Conservation (phyloP, 2,113 vertebrate genomes). For the Apus apus region DNA sequence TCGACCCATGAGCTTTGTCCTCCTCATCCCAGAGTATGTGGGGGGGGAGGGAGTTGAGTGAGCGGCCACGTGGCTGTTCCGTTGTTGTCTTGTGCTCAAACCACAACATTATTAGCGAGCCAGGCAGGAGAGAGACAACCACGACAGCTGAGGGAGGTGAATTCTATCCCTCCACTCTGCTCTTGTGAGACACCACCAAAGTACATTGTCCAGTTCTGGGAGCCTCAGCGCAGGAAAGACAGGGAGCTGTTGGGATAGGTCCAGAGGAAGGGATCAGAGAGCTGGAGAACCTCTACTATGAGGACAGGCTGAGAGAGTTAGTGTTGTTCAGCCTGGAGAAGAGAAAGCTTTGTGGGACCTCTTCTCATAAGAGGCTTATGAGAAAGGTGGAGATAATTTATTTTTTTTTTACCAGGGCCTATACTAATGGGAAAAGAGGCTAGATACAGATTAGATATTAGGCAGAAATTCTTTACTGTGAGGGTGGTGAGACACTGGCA, state of each 20-base stretch:
- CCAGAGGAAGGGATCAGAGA: background rate
- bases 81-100: too few relatives aligned
- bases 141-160: rapidly evolving
- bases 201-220: background rate
- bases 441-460: background rate
- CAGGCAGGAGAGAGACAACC: too few relatives aligned
- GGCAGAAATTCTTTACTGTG: background rate
- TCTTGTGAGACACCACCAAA: rapidly evolving
- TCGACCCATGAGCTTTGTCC: too few relatives aligned
- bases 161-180: background rate
- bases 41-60: too few relatives aligned
- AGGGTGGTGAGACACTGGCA: background rate
- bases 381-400: background rate
- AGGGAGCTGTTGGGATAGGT: background rate
- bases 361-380: background rate
- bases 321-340: background rate
- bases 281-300: background rate
- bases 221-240: background rate
- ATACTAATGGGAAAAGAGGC: background rate
- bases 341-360: background rate
- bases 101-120: too few relatives aligned
- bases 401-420: background rate
- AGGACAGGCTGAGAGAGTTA: background rate
- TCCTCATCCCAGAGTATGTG: too few relatives aligned
- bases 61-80: too few relatives aligned